phyloP scores from a whole-genome alignment of 92 coral and sea anemone genomes.

The Desmophyllum pertusum region DNA sequence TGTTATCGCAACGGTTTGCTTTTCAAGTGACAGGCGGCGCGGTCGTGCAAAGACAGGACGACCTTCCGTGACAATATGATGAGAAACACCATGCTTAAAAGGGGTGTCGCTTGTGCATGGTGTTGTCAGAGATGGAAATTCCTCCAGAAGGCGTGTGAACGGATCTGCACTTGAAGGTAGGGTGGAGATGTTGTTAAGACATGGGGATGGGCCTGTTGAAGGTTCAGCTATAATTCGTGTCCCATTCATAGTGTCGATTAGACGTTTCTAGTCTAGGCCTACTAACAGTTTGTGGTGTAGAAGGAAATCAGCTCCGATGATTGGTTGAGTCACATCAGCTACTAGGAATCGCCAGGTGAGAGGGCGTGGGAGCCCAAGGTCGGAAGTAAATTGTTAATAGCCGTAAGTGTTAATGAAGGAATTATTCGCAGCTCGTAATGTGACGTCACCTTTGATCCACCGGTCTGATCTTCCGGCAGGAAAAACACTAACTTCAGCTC shows the following conservation, averaged over 20 bases:
- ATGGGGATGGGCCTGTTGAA: conserved; percentile 24
- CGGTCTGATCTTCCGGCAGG: conserved; percentile 31
- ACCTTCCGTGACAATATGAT: conserved; percentile 25
- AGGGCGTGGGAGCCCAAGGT: conserved; percentile 64
- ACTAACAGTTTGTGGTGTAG: conserved; percentile 53
- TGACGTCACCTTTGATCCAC: conserved; percentile 12
- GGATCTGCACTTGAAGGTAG: conserved; percentile 9
- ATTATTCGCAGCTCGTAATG: conserved; percentile 60
- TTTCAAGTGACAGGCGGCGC: conserved; percentile 43
- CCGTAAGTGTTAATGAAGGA: conserved; percentile 47
- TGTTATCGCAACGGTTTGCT: conserved; percentile 46
- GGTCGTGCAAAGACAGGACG: conserved; percentile 46
- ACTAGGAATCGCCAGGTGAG: conserved; percentile 52
- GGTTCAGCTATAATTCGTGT: conserved; percentile 35
- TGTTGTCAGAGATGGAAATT: background rate
- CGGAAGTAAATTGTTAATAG: conserved; percentile 28
- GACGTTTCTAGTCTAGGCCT: conserved; percentile 43
- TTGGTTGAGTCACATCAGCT: conserved; percentile 51
- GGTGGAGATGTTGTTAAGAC: conserved; percentile 9
- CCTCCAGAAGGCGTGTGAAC: background rate
- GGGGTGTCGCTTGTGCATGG: background rate
- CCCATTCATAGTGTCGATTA: conserved; percentile 28
- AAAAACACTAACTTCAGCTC: conserved; percentile 54
- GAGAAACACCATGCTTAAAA: background rate
- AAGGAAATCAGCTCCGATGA: conserved; percentile 57